Evolutionary conservation across 1,140 invertebrate species (phyloP).

Genomic region (Papilio polyxenes): DNA sequence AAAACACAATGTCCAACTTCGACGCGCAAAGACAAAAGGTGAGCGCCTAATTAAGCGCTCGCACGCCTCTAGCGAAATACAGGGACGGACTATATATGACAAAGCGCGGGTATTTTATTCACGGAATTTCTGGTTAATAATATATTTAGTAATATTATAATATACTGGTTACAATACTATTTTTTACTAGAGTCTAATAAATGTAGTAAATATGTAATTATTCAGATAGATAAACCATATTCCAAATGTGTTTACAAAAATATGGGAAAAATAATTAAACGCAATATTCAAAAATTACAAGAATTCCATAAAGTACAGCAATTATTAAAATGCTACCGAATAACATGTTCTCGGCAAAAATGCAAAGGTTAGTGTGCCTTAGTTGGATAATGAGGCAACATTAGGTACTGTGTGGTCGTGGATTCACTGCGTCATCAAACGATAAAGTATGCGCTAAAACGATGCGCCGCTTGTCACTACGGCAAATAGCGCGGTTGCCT

Average conservation of each 20-base stretch:
- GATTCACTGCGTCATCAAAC: conserved; percentile 27
- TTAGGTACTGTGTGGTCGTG: conserved; percentile 11
- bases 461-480: conserved; percentile 48
- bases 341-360: background rate
- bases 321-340: background rate
- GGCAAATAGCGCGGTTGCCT: conserved; percentile 58
- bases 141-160: background rate
- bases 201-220: background rate
- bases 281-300: background rate
- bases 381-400: conserved; percentile 8
- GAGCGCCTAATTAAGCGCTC: conserved; percentile 62
- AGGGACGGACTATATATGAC: conserved; percentile 48
- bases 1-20: conserved; percentile 66
- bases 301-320: background rate
- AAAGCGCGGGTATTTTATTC: background rate
- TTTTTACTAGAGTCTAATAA: background rate
- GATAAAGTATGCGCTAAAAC: conserved; percentile 38
- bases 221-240: background rate
- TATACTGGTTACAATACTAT: background rate
- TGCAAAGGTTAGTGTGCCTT: conserved; percentile 25
- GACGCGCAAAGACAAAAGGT: conserved; percentile 69
- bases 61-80: conserved; percentile 50
- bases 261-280: background rate
- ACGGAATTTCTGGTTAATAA: background rate
- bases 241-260: background rate